Base-by-base conservation (phyloP, 2,888 invertebrate species). In the Abrostola tripartita region DNA sequence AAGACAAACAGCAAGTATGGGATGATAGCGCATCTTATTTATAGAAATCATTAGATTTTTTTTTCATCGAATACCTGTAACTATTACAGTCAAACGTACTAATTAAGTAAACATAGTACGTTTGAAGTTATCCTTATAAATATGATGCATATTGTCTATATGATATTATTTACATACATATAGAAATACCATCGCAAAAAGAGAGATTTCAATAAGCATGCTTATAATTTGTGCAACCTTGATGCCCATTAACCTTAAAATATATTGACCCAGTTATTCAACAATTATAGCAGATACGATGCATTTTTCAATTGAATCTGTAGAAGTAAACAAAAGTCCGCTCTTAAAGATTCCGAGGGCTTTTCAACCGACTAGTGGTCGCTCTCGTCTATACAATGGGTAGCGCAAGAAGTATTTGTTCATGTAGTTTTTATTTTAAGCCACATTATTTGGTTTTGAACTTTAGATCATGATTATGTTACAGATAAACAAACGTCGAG, bases 231-330 rank as follows among this genome's bases (percentile, higher is more conserved):
- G 65, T 63, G 71, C 79, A 82, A 84, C 87, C 88, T 90, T 89
- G 85, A 81, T 79, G 67, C 80, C 76, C 66, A 86, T 88, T 88
- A 86, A 87, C 87, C 85, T 86, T 82, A 78, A 70, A 81, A 78
- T 81, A 76, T 79, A 72, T 57, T 81, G 87, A 84, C 87, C 88
- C 76, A 87, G 81, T 87, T 89, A 81, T 83, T 83, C 81, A 79
- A 78, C 78, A 74, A 84, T 87, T 81, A 82, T 81, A 66, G 82
- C 83, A 76, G 80, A 80, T 78, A 77, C 76, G 81, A 74, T 85
- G 84, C 83, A 83, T 83, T 88, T 85, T 84, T 84, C 83, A 85
- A 86, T 88, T 86, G 81, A 82, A 83, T 84, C 78, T 80, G 64
- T 76, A 41, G 68, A 68, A 78, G 67, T 73, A 76, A 81, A 79